Percentiles rank a stretch among this genome's conserved stretches.
Evolutionary conservation across 2,888 invertebrate genomes (phyloP).

Genomic region (Strigamia transsilvanica): DNA sequence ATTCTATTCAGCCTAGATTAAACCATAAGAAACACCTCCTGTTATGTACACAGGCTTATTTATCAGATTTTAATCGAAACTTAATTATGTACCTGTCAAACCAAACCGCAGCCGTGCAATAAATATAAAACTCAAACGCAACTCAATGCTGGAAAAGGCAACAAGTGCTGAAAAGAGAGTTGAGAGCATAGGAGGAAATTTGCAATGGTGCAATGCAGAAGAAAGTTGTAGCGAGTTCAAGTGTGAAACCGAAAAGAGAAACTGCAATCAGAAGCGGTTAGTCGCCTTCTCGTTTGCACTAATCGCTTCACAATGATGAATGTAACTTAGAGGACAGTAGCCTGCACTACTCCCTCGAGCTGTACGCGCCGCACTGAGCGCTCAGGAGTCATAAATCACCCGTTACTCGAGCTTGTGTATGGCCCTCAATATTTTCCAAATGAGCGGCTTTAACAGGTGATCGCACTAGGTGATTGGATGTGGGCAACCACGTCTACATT

Average conservation of each 20-base stretch:
- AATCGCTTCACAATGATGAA: conserved; percentile 42
- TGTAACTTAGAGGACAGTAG: conserved; percentile 32
- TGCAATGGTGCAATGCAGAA: conserved; percentile 46
- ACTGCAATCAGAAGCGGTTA: conserved; percentile 23
- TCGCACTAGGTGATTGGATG: conserved; percentile 53
- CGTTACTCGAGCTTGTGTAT: conserved; percentile 46
- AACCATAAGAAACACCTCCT: neutral
- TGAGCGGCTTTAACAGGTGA: conserved; percentile 54
- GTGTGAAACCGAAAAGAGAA: neutral
- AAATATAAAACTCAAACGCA: neutral
- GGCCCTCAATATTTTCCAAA: conserved; percentile 54
- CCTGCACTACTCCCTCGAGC: conserved; percentile 32
- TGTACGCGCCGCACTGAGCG: conserved; percentile 28
- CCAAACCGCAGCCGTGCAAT: neutral
- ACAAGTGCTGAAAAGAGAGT: neutral
- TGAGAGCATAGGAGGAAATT: neutral
- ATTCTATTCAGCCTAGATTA: too few relatives aligned
- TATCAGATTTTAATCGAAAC: neutral
- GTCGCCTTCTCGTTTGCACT: conserved; percentile 13
- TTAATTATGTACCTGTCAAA: conserved; percentile 2
- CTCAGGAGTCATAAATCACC: conserved; percentile 51
- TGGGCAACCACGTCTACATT: conserved; percentile 51
- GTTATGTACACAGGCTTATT: neutral
- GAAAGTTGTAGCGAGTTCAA: neutral
- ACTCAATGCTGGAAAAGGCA: neutral